Base-by-base conservation (phyloP, 2,113 vertebrate genomes). In the Phaetusa simplex region DNA sequence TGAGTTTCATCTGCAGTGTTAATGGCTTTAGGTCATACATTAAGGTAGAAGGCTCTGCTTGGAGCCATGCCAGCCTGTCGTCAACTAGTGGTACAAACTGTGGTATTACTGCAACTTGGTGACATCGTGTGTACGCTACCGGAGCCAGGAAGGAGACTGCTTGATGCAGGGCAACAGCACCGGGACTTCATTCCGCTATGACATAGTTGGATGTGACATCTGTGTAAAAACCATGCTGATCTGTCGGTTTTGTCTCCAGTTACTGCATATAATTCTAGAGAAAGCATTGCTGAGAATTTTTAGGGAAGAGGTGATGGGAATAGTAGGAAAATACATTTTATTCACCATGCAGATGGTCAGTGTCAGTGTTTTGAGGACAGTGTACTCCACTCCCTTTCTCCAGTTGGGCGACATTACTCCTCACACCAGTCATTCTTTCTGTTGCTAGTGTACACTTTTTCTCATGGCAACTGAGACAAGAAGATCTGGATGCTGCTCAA, bases 281-380 rank as follows among this genome's bases (percentile, higher is more conserved):
- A 49, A 30, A 15, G 12, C 24, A 2, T 1, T 67, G 62, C 52
- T 64, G 81, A 42, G 53, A 27, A 21, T 29, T 78, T 36, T 50
- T 67, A 26, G 67, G 38, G 9, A 29, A 16, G 38, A 36, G 13
- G 14, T 62, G 36, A 11, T 0, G 1, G 30, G 47, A 64, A 5
- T 30, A 24, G 22, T 36, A 40, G 47, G 42, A 47, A n/a, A 40
- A 18, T 20, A 26, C 0, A 1, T 36, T 50, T 43, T 5, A 4
- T 26, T 84, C 43, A 8, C 8, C 3, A 4, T 0, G 0, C 3
- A 10, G 5, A 20, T 2, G 24, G 27, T n/a, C 72, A 71, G 59
- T 40, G 15, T 7, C 24, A 0, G 47, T 32, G 19, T 47, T 85
- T 1, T 8, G 65, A 66, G 70, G 45, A 12, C 4, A 2, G 17